Percentiles rank a stretch among this genome's conserved stretches.
Conservation (phyloP, 30 jellyfish, hydroid and myxozoan genomes). For the Aurelia aurita region DNA sequence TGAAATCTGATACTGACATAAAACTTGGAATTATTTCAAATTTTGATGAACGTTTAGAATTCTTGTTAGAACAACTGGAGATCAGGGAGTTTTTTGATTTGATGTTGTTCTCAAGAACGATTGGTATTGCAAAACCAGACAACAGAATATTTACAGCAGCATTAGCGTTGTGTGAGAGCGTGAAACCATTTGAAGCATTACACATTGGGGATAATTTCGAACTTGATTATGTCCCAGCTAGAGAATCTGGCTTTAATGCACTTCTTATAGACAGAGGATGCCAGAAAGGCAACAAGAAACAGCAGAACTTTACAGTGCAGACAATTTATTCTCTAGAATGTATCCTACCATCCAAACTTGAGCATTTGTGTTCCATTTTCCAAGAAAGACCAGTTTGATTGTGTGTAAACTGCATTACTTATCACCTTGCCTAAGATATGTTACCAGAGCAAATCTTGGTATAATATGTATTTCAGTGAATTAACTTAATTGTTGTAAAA, state of each 20-base stretch:
- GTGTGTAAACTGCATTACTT: no score
- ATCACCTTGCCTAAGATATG: no score
- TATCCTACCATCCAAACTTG: background rate
- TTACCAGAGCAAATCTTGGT: no score
- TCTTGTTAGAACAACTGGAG: constrained; percentile 38
- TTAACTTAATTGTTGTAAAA: no score
- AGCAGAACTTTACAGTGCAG: background rate
- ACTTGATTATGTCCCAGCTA: constrained; percentile 57
- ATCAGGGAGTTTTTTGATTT: constrained; percentile 42
- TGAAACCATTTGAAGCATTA: constrained; percentile 50
- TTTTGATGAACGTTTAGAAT: constrained; percentile 64
- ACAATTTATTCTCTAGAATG: constrained; percentile 39
- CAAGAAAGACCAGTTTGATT: no score
- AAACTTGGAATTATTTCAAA: constrained; percentile 65
- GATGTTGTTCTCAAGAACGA: constrained; percentile 40
- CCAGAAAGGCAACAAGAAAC: background rate
- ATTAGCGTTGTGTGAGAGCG: constrained; percentile 8
- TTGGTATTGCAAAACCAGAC: constrained; percentile 67
- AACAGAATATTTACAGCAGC: constrained; percentile 32
- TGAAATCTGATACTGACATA: constrained; percentile 11
- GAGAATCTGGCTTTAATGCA: constrained; percentile 45
- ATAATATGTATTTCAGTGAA: no score
- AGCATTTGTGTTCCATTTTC: background rate
- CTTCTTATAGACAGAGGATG: constrained; percentile 40
- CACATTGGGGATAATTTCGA: constrained; percentile 60